Percentiles rank a stretch among this genome's conserved stretches.
These are phyloP conservation scores for Brachypalpus laphriformis DNA, from an alignment of 2,888 invertebrate genomes.

Conservation along the genomic window DNA sequence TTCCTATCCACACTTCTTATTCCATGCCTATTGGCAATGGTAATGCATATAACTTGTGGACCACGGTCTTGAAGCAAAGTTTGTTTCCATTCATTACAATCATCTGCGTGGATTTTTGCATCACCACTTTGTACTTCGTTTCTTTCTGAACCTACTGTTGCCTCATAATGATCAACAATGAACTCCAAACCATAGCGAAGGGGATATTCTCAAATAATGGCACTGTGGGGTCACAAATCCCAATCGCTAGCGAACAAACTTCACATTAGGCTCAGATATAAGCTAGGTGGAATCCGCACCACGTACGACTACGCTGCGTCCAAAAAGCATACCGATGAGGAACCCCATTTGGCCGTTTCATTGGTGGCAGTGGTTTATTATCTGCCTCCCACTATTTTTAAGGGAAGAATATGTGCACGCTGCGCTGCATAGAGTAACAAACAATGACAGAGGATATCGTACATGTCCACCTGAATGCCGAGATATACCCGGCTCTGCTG, in stretches of 20 bases:
- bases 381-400: constrained; percentile 19
- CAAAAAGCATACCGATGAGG: background rate
- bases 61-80: too few relatives aligned
- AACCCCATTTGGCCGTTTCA: constrained; percentile 15
- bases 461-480: constrained; percentile 34
- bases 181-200: background rate
- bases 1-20: too few relatives aligned
- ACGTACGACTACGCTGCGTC: background rate
- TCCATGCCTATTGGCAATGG: too few relatives aligned
- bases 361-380: constrained; percentile 23
- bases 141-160: background rate
- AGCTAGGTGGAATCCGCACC: background rate
- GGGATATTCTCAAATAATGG: background rate
- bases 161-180: background rate
- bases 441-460: constrained; percentile 1
- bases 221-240: constrained; percentile 22
- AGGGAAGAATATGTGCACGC: background rate
- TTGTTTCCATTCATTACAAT: too few relatives aligned
- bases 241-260: constrained; percentile 1
- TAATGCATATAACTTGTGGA: too few relatives aligned
- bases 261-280: constrained; percentile 17
- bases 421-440: constrained; percentile 7
- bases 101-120: too few relatives aligned
- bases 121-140: background rate
- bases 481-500: constrained; percentile 12